Conservation (phyloP, 2,888 invertebrate genomes). For the Pteria penguin region DNA sequence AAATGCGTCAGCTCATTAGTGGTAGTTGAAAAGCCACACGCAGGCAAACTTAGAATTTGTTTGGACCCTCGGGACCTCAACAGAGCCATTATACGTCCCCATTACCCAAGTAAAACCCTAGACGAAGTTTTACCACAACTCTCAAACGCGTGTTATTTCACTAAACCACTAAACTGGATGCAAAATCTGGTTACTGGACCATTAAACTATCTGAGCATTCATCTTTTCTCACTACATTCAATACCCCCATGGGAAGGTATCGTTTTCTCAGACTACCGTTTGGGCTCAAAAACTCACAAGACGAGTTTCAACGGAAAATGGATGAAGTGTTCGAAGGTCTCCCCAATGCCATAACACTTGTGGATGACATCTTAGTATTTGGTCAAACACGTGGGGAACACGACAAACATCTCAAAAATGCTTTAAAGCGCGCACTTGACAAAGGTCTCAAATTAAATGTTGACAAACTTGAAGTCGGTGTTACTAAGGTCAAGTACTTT, state of each 20-base stretch:
- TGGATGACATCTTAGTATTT: too few relatives aligned
- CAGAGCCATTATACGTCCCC: too few relatives aligned
- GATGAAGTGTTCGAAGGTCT: too few relatives aligned
- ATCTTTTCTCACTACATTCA: slow-evolving; percentile 43
- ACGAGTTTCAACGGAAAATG: too few relatives aligned
- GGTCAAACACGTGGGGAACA: slow-evolving; percentile 19
- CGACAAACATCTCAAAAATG: slow-evolving; percentile 13
- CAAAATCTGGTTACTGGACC: slow-evolving; percentile 37
- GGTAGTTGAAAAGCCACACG: slow-evolving; percentile 12
- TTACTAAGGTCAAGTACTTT: slow-evolving; percentile 36
- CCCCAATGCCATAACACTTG: too few relatives aligned
- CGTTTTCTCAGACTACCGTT: slow-evolving; percentile 44
- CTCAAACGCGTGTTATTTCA: too few relatives aligned
- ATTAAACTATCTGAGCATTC: slow-evolving; percentile 41
- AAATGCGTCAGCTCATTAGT: slow-evolving; percentile 22
- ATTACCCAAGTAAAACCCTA: too few relatives aligned
- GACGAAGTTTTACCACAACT: too few relatives aligned
- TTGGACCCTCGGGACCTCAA: slow-evolving; percentile 49
- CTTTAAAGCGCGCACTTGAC: slow-evolving; percentile 1
- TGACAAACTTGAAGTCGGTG: slow-evolving; percentile 25
- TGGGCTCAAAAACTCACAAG: slow-evolving; percentile 40
- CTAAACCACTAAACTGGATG: slow-evolving; percentile 43
- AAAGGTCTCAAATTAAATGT: slow-evolving; percentile 36
- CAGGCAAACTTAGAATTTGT: slow-evolving; percentile 48
- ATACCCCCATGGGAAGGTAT: slow-evolving; percentile 47